phyloP scores from a whole-genome alignment of 2,113 vertebrate species.

The Archilochus colubris region DNA sequence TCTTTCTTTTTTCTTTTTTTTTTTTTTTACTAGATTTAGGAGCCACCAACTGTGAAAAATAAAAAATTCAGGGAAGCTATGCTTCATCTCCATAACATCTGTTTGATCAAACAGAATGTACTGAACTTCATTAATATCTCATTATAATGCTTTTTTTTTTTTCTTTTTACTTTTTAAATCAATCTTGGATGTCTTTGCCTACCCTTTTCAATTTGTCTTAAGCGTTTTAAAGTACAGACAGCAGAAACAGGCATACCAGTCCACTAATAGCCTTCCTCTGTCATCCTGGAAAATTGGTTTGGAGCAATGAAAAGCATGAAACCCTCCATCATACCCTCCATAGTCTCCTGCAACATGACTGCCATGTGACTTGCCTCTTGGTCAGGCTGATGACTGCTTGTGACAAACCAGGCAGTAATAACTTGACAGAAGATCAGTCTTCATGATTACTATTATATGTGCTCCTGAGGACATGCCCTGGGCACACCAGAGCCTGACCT shows the following conservation, averaged over 20 bases:
- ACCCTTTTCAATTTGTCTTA: neutral
- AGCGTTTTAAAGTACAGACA: neutral
- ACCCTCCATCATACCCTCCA: neutral
- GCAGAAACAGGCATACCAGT: neutral
- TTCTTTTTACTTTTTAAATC: neutral
- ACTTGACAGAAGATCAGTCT: neutral
- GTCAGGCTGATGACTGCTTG: neutral
- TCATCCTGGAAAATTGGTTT: neutral
- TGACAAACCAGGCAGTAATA: neutral
- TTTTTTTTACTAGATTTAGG: neutral
- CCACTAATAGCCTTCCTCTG: neutral
- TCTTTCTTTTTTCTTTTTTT: neutral
- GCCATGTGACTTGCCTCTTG: neutral
- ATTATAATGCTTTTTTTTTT: neutral
- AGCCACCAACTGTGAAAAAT: neutral
- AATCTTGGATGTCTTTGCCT: neutral
- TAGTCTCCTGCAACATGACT: neutral
- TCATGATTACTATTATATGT: neutral
- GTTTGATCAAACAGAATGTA: neutral
- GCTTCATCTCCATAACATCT: neutral
- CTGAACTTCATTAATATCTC: neutral
- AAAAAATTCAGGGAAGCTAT: neutral
- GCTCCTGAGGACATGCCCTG: neutral
- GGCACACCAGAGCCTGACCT: neutral
- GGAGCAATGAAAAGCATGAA: neutral